Percentiles rank a stretch among this genome's conserved stretches.
Evolutionary conservation across 1,140 invertebrate species (phyloP).

Genomic region (Zaprionus camerounensis): DNA sequence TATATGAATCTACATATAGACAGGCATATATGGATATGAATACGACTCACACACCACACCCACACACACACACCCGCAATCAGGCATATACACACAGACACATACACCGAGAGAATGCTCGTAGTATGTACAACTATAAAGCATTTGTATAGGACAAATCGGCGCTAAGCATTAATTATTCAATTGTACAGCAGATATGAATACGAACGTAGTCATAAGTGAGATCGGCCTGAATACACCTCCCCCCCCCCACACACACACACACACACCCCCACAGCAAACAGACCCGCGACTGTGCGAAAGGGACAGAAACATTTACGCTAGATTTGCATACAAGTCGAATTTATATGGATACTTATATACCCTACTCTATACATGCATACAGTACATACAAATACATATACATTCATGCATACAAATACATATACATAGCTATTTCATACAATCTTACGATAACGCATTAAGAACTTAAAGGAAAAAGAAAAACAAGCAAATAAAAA

Average conservation of each 20-base stretch:
- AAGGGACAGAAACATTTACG: conserved; percentile 57
- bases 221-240: conserved; percentile 22
- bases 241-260: neutral
- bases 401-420: conserved; percentile 31
- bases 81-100: conserved; percentile 18
- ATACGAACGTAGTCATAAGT: conserved; percentile 35
- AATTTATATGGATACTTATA: conserved; percentile 74
- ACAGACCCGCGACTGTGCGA: conserved; percentile 5
- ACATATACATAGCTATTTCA: conserved; percentile 28
- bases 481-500: conserved; percentile 23
- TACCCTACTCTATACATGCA: conserved; percentile 32
- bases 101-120: conserved; percentile 27
- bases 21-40: conserved; percentile 44
- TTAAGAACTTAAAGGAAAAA: conserved; percentile 59
- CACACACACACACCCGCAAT: conserved; percentile 4
- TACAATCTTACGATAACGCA: conserved; percentile 49
- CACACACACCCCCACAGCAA: neutral
- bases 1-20: conserved; percentile 66
- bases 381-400: conserved; percentile 32
- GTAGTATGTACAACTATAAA: conserved; percentile 41
- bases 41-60: conserved; percentile 14
- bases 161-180: conserved; percentile 29
- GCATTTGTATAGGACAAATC: conserved; percentile 51
- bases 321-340: conserved; percentile 81
- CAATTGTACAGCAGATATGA: conserved; percentile 32